phyloP scores from a whole-genome alignment of 1,140 invertebrate genomes.

The Drosophila baimaii region DNA sequence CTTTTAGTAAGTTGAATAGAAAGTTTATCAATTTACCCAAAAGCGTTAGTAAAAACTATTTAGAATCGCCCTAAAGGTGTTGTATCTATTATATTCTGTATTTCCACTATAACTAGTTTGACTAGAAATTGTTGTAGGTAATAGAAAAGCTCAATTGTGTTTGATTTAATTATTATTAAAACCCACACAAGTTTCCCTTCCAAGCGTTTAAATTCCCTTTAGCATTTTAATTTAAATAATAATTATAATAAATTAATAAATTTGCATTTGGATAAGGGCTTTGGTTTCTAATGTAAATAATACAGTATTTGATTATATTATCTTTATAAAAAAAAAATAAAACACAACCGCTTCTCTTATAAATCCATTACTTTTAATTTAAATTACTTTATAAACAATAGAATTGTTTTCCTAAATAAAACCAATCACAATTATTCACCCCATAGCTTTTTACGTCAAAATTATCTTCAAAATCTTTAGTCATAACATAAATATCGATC shows the following conservation, averaged over 20 bases:
- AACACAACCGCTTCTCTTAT: too few relatives aligned
- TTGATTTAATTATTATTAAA: too few relatives aligned
- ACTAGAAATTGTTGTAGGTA: not conserved
- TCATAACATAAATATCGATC: conserved; percentile 16
- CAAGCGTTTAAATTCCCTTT: not conserved
- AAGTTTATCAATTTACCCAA: not conserved
- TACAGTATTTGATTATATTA: too few relatives aligned
- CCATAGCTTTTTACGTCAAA: conserved; percentile 30
- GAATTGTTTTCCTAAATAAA: not conserved
- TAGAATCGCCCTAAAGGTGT: not conserved
- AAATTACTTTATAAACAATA: too few relatives aligned
- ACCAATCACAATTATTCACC: not conserved
- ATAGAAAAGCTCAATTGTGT: not conserved
- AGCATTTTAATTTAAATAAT: not conserved
- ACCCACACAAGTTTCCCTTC: not conserved
- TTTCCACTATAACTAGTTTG: not conserved
- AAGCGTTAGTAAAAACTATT: not conserved
- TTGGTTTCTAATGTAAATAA: not conserved
- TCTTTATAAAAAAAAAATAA: too few relatives aligned
- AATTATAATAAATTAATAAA: not conserved
- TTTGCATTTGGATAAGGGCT: not conserved
- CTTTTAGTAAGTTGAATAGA: not conserved
- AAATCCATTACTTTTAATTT: too few relatives aligned
- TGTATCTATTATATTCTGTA: not conserved
- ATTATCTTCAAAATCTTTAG: conserved; percentile 35